Percentiles rank a stretch among this genome's conserved stretches.
Evolutionary conservation across 2,888 invertebrate genomes (phyloP).

Genomic region (Leucophora obtusa): DNA sequence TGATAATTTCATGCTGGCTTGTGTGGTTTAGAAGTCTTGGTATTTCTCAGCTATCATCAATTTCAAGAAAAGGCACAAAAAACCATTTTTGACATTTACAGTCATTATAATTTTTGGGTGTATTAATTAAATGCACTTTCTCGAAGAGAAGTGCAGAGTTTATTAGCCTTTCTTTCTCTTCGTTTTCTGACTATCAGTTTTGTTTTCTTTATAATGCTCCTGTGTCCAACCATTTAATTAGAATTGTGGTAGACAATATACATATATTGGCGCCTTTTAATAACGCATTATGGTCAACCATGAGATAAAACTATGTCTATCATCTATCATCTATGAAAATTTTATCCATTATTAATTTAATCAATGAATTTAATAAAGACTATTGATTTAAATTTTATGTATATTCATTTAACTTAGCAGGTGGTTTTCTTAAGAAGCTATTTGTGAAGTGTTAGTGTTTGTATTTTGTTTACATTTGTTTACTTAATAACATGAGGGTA

Average conservation of each 20-base stretch:
- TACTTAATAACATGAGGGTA: conserved; percentile 34
- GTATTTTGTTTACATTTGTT: conserved; percentile 37
- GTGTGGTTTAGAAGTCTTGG: conserved; percentile 32
- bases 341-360: conserved; percentile 37
- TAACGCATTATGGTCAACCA: not conserved
- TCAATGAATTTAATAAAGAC: conserved; percentile 40
- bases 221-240: not conserved
- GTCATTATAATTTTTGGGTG: conserved; percentile 40
- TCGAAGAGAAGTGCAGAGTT: conserved; percentile 32
- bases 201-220: conserved; percentile 35
- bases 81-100: conserved; percentile 57
- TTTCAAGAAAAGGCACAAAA: conserved; percentile 26
- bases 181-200: not conserved
- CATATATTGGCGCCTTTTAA: conserved; percentile 48
- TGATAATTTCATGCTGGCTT: conserved; percentile 56
- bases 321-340: not conserved
- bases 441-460: conserved; percentile 36
- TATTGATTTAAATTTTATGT: not conserved
- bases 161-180: conserved; percentile 20
- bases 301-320: not conserved
- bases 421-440: conserved; percentile 53
- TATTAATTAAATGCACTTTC: conserved; percentile 38
- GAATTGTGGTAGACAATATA: conserved; percentile 32
- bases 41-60: conserved; percentile 40
- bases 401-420: conserved; percentile 34